These are phyloP conservation scores for Chrysochloris asiatica DNA, from an alignment of 2,113 vertebrate genomes.

Conservation along the genomic window DNA sequence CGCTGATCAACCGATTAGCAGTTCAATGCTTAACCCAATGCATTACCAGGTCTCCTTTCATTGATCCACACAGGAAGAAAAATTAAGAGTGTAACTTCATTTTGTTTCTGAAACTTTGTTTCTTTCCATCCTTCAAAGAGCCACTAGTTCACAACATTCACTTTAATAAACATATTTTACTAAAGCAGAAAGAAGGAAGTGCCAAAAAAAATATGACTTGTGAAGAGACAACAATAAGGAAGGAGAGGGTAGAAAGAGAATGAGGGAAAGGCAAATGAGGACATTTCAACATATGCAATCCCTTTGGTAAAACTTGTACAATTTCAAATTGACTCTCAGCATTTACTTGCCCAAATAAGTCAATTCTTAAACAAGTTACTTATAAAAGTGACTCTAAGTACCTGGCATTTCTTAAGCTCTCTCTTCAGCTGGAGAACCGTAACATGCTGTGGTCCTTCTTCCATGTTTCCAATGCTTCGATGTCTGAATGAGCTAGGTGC, in stretches of 20 bases:
- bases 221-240: background rate
- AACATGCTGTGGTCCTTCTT: slow-evolving; percentile 81
- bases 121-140: slow-evolving; percentile 23
- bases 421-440: slow-evolving; percentile 87
- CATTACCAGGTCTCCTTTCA: too few species aligned
- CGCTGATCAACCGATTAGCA: too few species aligned
- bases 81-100: slow-evolving; percentile 16
- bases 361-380: slow-evolving; percentile 1
- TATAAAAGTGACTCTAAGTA: slow-evolving; percentile 76
- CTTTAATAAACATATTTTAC: slow-evolving; percentile 27
- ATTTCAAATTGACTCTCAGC: slow-evolving; percentile 14
- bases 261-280: background rate
- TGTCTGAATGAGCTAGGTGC: slow-evolving; percentile 60
- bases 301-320: background rate
- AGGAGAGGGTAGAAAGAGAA: background rate
- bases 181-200: background rate
- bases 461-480: slow-evolving; percentile 12
- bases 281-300: slow-evolving; percentile 24
- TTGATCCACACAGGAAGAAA: background rate
- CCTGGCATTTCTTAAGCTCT: slow-evolving; percentile 91
- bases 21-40: too few species aligned
- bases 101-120: slow-evolving; percentile 45
- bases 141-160: background rate
- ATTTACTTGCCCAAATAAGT: slow-evolving; percentile 39
- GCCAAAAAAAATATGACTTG: background rate